Evolutionary conservation across 2,888 invertebrate genomes (phyloP).

Genomic region (Biston betularia): DNA sequence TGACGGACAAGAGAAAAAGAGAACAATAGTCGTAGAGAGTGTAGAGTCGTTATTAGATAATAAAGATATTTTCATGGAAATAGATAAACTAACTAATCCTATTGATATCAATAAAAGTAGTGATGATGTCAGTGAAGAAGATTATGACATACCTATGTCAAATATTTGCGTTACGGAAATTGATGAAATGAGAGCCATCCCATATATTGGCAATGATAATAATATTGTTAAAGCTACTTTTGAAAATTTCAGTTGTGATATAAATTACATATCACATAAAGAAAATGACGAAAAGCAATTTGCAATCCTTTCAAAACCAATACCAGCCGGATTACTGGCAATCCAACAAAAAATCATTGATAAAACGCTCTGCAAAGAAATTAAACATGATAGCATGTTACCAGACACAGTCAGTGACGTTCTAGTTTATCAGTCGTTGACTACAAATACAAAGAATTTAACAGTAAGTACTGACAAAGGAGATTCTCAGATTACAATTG

Average conservation of each 20-base stretch:
- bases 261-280: background rate
- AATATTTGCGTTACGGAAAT: slow-evolving; percentile 6
- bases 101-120: background rate
- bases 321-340: slow-evolving; percentile 6
- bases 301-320: slow-evolving; percentile 20
- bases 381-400: background rate
- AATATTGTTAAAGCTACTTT: background rate
- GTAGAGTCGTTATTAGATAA: slow-evolving; percentile 17
- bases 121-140: background rate
- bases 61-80: slow-evolving; percentile 19
- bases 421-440: slow-evolving; percentile 47
- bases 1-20: slow-evolving; percentile 10
- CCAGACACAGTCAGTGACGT: slow-evolving; percentile 30
- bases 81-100: slow-evolving; percentile 13
- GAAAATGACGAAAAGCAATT: background rate
- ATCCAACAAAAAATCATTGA: slow-evolving; percentile 11
- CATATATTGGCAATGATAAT: background rate
- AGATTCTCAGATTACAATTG: slow-evolving; percentile 13
- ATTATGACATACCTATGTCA: slow-evolving; percentile 29
- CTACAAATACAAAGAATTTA: slow-evolving; percentile 23
- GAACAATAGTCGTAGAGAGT: slow-evolving; percentile 5
- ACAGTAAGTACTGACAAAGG: slow-evolving; percentile 29
- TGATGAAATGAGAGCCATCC: slow-evolving; percentile 2
- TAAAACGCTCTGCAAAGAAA: slow-evolving; percentile 6
- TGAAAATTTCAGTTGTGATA: background rate